Percentiles rank a stretch among this genome's conserved stretches.
These are phyloP conservation scores for Neostethus bicornis DNA, from an alignment of 2,797 vertebrate species.

Conservation along the genomic window DNA sequence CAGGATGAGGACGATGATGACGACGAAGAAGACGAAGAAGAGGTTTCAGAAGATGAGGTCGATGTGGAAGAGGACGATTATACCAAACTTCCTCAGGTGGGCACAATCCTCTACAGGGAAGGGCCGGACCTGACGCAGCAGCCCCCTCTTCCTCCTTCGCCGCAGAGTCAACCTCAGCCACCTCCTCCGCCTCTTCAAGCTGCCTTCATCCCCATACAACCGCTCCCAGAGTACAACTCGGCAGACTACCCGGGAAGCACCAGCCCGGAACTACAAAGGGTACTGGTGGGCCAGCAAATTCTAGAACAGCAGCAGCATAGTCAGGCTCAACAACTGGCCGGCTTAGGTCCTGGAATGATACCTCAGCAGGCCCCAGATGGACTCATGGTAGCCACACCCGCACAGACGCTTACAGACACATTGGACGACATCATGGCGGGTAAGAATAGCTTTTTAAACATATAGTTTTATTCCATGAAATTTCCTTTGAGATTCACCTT, in stretches of 20 bases:
- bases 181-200: slow-evolving; percentile 83
- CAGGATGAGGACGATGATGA: slow-evolving; percentile 72
- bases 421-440: slow-evolving; percentile 99
- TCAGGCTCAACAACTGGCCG: slow-evolving; percentile 82
- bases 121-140: slow-evolving; percentile 82
- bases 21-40: slow-evolving; percentile 73
- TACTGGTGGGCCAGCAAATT: slow-evolving; percentile 91
- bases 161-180: slow-evolving; percentile 83
- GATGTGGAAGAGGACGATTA: slow-evolving; percentile 80
- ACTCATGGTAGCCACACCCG: slow-evolving; percentile 99
- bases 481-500: no score
- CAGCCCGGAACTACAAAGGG: slow-evolving; percentile 93
- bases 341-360: slow-evolving; percentile 86
- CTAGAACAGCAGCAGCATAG: slow-evolving; percentile 85
- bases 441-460: slow-evolving; percentile 55
- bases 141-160: slow-evolving; percentile 80
- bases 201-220: slow-evolving; percentile 91
- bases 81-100: slow-evolving; percentile 92
- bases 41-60: slow-evolving; percentile 71
- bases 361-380: slow-evolving; percentile 94
- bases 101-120: slow-evolving; percentile 88
- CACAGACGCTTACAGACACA: slow-evolving; percentile 99
- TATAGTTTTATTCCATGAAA: background rate
- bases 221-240: slow-evolving; percentile 91
- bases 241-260: slow-evolving; percentile 89